These are phyloP conservation scores for Capricornis sumatraensis DNA, from an alignment of 2,113 vertebrate species.

Conservation along the genomic window DNA sequence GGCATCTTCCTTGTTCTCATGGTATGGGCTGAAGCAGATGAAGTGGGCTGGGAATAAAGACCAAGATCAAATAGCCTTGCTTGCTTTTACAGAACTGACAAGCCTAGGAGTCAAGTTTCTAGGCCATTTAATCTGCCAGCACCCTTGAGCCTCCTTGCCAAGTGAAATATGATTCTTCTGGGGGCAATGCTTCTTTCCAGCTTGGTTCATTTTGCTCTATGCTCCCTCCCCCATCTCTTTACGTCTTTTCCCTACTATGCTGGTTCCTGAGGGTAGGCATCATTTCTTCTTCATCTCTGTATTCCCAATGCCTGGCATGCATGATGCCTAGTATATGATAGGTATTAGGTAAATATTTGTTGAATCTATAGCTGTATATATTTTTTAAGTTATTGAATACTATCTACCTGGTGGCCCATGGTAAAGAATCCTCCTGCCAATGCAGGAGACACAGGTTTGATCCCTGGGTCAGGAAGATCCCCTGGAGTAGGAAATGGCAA, in stretches of 20 bases:
- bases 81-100: slow-evolving; percentile 7
- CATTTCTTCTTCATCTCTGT: neutral
- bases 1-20: neutral
- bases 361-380: neutral
- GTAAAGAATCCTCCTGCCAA: neutral
- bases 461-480: neutral
- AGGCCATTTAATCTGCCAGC: neutral
- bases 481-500: neutral
- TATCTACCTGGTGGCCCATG: neutral
- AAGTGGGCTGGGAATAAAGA: neutral
- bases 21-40: neutral
- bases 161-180: slow-evolving; percentile 29
- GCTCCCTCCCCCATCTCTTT: neutral
- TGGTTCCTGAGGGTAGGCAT: neutral
- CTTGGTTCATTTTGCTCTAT: neutral
- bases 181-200: neutral
- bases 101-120: slow-evolving; percentile 19
- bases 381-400: neutral
- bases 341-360: neutral
- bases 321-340: neutral
- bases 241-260: neutral
- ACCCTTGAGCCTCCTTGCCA: slow-evolving; percentile 27
- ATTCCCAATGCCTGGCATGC: neutral
- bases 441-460: neutral
- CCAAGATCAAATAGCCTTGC: neutral